Evolutionary conservation across 2,113 vertebrate species (phyloP).

Genomic region (Cranoglanis bouderius): DNA sequence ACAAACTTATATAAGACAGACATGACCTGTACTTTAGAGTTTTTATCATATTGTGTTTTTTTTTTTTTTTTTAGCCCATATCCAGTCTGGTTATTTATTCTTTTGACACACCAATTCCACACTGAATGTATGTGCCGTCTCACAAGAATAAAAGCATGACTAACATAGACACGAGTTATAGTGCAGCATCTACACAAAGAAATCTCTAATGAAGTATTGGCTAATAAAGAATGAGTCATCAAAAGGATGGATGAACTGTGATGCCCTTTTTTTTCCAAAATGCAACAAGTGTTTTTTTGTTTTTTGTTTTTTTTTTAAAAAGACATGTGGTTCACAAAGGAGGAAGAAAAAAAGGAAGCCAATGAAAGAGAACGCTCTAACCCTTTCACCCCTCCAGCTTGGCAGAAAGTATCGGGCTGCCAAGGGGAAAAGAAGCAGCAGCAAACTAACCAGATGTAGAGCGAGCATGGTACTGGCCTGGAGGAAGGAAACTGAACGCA

Average conservation of each 20-base stretch:
- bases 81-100: not conserved
- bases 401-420: conserved; percentile 24
- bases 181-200: not conserved
- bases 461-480: conserved; percentile 17
- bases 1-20: not conserved
- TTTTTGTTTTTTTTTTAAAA: too few species aligned
- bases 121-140: not conserved
- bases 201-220: not conserved
- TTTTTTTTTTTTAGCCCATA: not conserved
- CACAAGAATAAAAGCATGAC: not conserved
- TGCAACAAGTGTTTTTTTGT: not conserved
- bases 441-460: conserved; percentile 41
- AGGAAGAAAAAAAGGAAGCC: not conserved
- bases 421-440: conserved; percentile 27
- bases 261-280: not conserved
- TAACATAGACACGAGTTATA: not conserved
- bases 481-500: conserved; percentile 11
- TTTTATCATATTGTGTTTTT: not conserved
- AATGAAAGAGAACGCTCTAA: conserved; percentile 24
- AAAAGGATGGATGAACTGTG: not conserved
- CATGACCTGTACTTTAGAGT: not conserved
- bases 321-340: not conserved
- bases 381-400: conserved; percentile 18
- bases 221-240: not conserved
- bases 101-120: not conserved